These are phyloP conservation scores for Temnothorax ravouxi DNA, from an alignment of 2,888 invertebrate genomes.

Conservation along the genomic window DNA sequence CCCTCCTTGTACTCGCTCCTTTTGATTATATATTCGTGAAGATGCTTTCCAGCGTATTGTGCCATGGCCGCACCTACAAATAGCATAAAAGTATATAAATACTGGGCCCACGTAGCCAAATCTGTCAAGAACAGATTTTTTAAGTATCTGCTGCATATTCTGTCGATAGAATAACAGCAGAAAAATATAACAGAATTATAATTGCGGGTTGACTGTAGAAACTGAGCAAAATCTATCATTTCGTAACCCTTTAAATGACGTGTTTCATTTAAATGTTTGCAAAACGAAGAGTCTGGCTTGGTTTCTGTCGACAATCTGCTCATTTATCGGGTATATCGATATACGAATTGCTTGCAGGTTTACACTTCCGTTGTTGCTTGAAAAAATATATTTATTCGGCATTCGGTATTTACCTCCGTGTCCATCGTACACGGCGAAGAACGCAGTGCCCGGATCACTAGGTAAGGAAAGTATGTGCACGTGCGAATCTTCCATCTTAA, in stretches of 20 bases:
- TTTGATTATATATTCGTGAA: slow-evolving; percentile 96
- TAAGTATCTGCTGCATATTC: too few species aligned
- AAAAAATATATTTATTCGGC: background rate
- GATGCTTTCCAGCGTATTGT: slow-evolving; percentile 97
- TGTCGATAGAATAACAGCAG: too few species aligned
- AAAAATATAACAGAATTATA: too few species aligned
- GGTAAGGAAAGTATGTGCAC: slow-evolving; percentile 97
- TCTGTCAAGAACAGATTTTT: too few species aligned
- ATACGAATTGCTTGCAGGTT: background rate
- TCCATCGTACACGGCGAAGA: slow-evolving; percentile 99
- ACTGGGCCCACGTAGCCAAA: background rate
- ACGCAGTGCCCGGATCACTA: slow-evolving; percentile 97
- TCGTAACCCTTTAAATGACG: too few species aligned
- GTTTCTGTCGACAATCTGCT: too few species aligned
- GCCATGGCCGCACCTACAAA: slow-evolving; percentile 94
- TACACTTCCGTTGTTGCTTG: background rate
- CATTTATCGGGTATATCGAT: too few species aligned
- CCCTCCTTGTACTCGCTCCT: slow-evolving; percentile 94
- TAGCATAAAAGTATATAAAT: slow-evolving; percentile 60
- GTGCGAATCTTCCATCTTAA: slow-evolving; percentile 99
- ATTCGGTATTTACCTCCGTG: slow-evolving; percentile 91
- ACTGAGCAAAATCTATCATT: too few species aligned
- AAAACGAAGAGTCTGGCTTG: too few species aligned
- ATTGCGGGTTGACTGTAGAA: too few species aligned
- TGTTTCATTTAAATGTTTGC: too few species aligned